phyloP scores from a whole-genome alignment of 2,797 vertebrate species.

The Scolopax rusticola region DNA sequence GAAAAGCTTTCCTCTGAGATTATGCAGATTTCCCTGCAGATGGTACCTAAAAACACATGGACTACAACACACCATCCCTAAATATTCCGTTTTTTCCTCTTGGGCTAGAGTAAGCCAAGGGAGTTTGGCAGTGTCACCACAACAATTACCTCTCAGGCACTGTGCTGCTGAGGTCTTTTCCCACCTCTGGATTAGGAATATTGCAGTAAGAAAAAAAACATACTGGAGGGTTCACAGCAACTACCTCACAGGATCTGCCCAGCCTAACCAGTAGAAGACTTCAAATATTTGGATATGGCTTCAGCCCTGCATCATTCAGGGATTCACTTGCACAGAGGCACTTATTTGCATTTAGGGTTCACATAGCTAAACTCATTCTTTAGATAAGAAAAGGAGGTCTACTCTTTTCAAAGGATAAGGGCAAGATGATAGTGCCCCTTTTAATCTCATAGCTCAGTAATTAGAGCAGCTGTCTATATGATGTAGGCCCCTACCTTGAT shows the following conservation, averaged over 20 bases:
- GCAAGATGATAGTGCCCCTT: background rate
- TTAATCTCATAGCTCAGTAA: background rate
- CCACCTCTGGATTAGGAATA: background rate
- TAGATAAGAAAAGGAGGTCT: background rate
- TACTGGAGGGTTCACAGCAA: background rate
- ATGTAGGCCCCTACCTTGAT: background rate
- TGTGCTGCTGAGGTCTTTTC: background rate
- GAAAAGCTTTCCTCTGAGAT: constrained; percentile 24
- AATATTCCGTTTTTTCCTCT: background rate
- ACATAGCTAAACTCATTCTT: background rate
- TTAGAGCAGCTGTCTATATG: background rate
- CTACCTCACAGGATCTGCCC: background rate
- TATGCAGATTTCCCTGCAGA: constrained; percentile 28
- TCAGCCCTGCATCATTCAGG: background rate
- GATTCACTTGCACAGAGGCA: background rate
- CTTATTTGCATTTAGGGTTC: background rate
- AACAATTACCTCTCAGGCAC: background rate
- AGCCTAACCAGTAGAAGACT: background rate
- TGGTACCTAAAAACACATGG: background rate
- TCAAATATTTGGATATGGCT: background rate
- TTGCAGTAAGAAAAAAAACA: background rate
- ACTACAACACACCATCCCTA: background rate
- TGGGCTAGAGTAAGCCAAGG: background rate
- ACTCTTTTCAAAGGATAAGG: background rate
- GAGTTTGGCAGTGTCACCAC: background rate